A percentile compares a stretch with the other conserved stretches of the same genome.
Evolutionary conservation across 2,113 vertebrate genomes (phyloP).

Genomic region (Hydrochoerus hydrochaeris): DNA sequence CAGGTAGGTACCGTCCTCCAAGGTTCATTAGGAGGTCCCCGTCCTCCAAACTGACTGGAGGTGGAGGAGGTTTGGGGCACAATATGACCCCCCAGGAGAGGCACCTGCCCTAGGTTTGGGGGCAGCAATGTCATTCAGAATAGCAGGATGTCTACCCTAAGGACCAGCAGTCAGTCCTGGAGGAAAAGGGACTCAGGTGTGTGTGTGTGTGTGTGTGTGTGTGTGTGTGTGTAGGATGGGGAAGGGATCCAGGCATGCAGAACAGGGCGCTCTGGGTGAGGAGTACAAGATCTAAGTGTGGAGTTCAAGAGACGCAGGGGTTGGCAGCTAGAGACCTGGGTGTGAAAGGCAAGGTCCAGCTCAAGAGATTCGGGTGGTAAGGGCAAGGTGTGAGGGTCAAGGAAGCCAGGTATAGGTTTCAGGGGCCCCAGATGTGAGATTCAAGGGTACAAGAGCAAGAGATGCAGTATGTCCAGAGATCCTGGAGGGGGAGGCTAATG

Average conservation of each 20-base stretch:
- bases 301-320: neutral
- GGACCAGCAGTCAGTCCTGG: neutral
- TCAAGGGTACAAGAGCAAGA: neutral
- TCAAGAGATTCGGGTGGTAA: neutral
- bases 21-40: neutral
- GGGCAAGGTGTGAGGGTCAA: neutral
- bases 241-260: neutral
- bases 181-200: neutral
- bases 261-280: neutral
- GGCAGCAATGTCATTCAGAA: too few relatives aligned
- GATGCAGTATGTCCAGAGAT: neutral
- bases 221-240: too few relatives aligned
- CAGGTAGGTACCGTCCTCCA: neutral
- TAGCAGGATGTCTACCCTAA: accelerated
- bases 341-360: neutral
- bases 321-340: neutral
- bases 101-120: neutral
- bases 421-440: neutral
- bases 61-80: neutral
- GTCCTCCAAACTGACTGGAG: accelerated
- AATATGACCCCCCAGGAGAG: neutral
- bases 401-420: neutral
- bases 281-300: neutral
- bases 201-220: neutral
- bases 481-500: neutral